Base-by-base conservation (phyloP, 2,888 invertebrate species). In the Conops quadrifasciatus region DNA sequence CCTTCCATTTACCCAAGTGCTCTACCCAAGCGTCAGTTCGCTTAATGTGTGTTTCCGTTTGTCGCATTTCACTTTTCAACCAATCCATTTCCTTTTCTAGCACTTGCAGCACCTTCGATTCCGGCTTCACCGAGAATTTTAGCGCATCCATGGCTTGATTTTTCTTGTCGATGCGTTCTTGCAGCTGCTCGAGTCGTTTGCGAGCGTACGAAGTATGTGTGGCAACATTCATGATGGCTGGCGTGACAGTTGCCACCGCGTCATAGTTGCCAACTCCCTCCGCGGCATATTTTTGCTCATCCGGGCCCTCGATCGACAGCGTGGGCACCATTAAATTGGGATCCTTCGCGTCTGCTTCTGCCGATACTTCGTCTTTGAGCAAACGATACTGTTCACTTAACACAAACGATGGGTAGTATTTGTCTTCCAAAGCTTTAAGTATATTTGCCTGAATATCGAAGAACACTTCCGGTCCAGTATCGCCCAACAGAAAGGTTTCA, bases 21-120 rank as follows among this genome's bases (percentile, higher is more conserved):
- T 95, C 94, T 0, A 94, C 93, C 96, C 96, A 96, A 64, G 92
- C 90, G 86, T 95, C 94, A 0, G 96, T 96, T 53, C 95, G 88
- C 19, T 91, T 90, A 67, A 96, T 88, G 85, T 96, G 95, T 0
- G 93, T 93, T 82, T 96, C 95, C 53, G 95, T 85, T 76, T 94
- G 90, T 75, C 92, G 87, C 81, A 93, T 92, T 81, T 95, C 95
- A 2, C 91, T 91, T 75, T 92, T 92, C 67, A 96, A 86, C 87
- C 92, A 91, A 79, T 94, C 94, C 76, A 96, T 93, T 86, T 96
- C 95, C 78, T 91, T 92, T 63, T 94, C 94, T 67, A 96, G 86
- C 85, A 93, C 91, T 71, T 90, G 87, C 66, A 95, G 84, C 1
- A 95, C 93, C 78, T 93, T 93, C 0, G 93, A 93, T 80, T 95